Evolutionary conservation across 2,888 invertebrate genomes (phyloP), one percentile per base, ranked within the genome.

Genomic region (Sclerodermus sp.): DNA sequence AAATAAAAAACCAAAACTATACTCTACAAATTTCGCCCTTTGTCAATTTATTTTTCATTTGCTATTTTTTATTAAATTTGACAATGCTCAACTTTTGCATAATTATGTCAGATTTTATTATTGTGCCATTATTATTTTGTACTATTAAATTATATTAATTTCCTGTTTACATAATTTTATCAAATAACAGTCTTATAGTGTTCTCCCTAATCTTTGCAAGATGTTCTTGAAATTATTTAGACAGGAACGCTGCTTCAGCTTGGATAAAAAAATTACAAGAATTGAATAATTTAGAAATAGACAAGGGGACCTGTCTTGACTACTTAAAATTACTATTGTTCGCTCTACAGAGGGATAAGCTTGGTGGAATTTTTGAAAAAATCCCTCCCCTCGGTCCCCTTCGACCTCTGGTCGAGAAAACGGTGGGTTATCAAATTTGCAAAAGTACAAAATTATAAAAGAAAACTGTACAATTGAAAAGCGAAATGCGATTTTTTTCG

Each of bases 261-360:
- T 81, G 81, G 81, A 60, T 80, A 16, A 74, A 77, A 55, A 80
- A 79, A 57, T 66, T 80, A 38, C 57, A 62, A 32, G 55, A 57
- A 13, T 13, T 58, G 3, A 40, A 57, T 42, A 42, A 29, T 15
- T 23, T 10, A 10, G 65, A 71, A 29, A 42, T 58, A n/a, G 45
- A 61, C 4, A 73, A 73, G 39, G 65, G 70, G 39, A 58, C 77
- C 18, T 64, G 76, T 41, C 75, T 74, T 2, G 74, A 79, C 49
- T 80, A 79, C 52, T 59, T 81, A 1, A 81, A 81, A 63, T 65
- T 82, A 23, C 62, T 82, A 14, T 66, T 82, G 1, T 79, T 80
- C 49, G 76, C 76, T 2, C 63, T 82, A 53, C 80, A 81, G 60
- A 63, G 75, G 6, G 67, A 76, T 49, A 70, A 64, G 50, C 67